phyloP scores from a whole-genome alignment of 23 tunicate genomes.

The Ciona savignyi region DNA sequence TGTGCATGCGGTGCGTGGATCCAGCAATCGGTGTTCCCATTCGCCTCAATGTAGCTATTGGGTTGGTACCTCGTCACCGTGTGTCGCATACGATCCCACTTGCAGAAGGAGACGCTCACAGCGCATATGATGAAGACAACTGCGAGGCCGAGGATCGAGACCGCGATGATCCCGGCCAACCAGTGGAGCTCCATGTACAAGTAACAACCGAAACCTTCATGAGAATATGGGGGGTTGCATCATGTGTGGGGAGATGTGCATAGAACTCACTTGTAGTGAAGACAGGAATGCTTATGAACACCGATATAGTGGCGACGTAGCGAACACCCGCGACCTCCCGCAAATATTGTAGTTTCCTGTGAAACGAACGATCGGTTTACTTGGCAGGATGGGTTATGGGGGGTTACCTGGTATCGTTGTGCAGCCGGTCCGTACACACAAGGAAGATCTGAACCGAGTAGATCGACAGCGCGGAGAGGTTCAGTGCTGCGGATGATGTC shows the following conservation, averaged over 20 bases:
- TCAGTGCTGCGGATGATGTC: background rate
- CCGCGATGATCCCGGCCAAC: background rate
- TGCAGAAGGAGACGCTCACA: background rate
- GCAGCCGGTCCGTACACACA: background rate
- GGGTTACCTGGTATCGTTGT: background rate
- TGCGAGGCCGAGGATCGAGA: background rate
- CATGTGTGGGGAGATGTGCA: background rate
- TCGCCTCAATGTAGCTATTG: no score
- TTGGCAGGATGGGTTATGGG: background rate
- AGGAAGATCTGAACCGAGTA: background rate
- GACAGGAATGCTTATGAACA: background rate
- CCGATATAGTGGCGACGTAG: background rate
- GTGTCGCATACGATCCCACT: background rate
- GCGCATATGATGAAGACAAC: background rate
- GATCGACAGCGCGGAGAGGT: background rate
- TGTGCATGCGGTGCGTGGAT: no score
- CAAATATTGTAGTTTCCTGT: background rate
- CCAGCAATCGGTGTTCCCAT: no score
- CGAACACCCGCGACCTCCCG: background rate
- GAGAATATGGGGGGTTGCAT: no score
- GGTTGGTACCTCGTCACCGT: no score
- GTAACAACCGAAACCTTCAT: background rate
- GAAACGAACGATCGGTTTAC: background rate
- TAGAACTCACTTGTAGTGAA: background rate
- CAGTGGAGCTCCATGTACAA: background rate